Percentiles rank a stretch among this genome's conserved stretches.
These are phyloP conservation scores for Etheostoma spectabile DNA, from an alignment of 2,113 vertebrate genomes.

Conservation along the genomic window DNA sequence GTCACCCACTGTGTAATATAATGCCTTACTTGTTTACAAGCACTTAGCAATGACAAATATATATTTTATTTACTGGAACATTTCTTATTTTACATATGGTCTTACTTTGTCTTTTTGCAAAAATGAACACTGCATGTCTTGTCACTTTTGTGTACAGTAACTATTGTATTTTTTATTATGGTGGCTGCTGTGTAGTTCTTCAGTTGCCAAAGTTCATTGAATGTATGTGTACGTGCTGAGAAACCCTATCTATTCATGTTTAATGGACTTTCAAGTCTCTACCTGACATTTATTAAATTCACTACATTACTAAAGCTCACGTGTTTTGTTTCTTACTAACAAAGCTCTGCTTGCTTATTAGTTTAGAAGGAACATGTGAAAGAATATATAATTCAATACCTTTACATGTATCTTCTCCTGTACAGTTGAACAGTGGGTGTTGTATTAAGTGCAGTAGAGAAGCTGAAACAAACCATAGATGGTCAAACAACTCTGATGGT, in stretches of 20 bases:
- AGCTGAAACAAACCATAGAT: slow-evolving; percentile 70
- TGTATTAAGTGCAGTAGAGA: slow-evolving; percentile 39
- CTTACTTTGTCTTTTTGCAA: slow-evolving; percentile 54
- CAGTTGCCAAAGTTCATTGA: slow-evolving; percentile 57
- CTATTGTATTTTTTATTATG: slow-evolving; percentile 56
- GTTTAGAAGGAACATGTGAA: background rate
- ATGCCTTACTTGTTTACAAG: slow-evolving; percentile 85
- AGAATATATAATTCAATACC: background rate
- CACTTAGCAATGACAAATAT: slow-evolving; percentile 80
- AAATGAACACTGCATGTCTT: slow-evolving; percentile 73
- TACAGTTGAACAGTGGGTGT: slow-evolving; percentile 25
- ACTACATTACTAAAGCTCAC: slow-evolving; percentile 68
- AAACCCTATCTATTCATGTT: slow-evolving; percentile 64
- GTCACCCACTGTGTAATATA: slow-evolving; percentile 72
- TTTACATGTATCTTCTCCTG: background rate
- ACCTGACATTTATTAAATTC: slow-evolving; percentile 79
- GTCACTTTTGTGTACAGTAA: slow-evolving; percentile 65
- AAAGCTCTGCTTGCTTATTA: background rate
- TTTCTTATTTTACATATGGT: slow-evolving; percentile 75
- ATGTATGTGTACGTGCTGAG: slow-evolving; percentile 69
- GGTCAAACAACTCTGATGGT: slow-evolving; percentile 57
- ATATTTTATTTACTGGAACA: slow-evolving; percentile 81
- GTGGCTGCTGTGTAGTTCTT: slow-evolving; percentile 65
- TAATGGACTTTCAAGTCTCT: slow-evolving; percentile 60
- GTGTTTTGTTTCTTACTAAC: slow-evolving; percentile 22